phyloP scores from a whole-genome alignment of 2,888 invertebrate genomes.

The Automeris io region DNA sequence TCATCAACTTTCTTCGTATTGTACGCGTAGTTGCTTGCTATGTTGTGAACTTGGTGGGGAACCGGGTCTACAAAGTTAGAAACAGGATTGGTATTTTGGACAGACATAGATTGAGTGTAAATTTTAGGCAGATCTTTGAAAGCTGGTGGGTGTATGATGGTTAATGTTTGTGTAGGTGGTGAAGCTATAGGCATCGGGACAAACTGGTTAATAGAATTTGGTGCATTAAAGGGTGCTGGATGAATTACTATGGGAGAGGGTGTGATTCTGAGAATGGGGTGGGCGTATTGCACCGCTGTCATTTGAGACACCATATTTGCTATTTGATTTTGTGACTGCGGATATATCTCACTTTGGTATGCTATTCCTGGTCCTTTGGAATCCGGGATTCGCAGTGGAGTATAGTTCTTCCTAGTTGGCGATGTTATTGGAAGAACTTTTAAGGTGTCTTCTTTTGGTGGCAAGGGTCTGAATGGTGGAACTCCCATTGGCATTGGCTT shows the following conservation, averaged over 20 bases:
- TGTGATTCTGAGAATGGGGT: slow-evolving; percentile 43
- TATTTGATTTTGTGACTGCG: slow-evolving; percentile 56
- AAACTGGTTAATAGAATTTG: slow-evolving; percentile 75
- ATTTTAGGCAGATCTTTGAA: slow-evolving; percentile 49
- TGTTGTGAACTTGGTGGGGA: slow-evolving; percentile 62
- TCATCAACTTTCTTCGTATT: slow-evolving; percentile 70
- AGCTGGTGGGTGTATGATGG: slow-evolving; percentile 35
- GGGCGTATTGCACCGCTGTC: slow-evolving; percentile 56
- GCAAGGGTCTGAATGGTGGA: slow-evolving; percentile 88
- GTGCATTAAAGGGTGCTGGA: slow-evolving; percentile 60
- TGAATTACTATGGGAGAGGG: slow-evolving; percentile 49
- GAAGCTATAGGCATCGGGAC: slow-evolving; percentile 55
- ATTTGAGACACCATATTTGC: slow-evolving; percentile 69
- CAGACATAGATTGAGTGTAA: slow-evolving; percentile 35
- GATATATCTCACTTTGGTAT: slow-evolving; percentile 66
- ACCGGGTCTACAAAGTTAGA: slow-evolving; percentile 72
- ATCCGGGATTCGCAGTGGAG: slow-evolving; percentile 54
- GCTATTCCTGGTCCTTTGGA: slow-evolving; percentile 53
- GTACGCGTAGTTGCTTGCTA: slow-evolving; percentile 50
- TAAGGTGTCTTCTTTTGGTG: slow-evolving; percentile 78
- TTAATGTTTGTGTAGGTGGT: slow-evolving; percentile 43
- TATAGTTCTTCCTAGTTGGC: slow-evolving; percentile 46
- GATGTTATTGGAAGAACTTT: slow-evolving; percentile 66
- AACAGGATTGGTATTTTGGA: slow-evolving; percentile 58
- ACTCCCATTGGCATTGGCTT: slow-evolving; percentile 78